Evolutionary conservation across 2,113 vertebrate species (phyloP).

Genomic region (Narcine bancroftii): DNA sequence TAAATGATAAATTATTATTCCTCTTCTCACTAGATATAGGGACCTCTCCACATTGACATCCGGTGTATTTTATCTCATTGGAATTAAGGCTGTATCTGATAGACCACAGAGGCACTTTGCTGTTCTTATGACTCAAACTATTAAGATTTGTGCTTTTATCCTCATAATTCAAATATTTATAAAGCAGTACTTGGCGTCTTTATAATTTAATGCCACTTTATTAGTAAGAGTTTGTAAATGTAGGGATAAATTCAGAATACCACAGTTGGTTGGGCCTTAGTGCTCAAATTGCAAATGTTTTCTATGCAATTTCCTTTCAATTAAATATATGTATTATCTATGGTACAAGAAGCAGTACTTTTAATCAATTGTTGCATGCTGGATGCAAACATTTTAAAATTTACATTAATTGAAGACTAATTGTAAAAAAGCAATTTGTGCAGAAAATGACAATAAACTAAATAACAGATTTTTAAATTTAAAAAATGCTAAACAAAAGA

Average conservation of each 20-base stretch:
- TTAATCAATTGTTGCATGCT: not conserved
- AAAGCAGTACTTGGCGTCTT: not conserved
- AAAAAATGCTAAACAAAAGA: not conserved
- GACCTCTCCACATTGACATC: not conserved
- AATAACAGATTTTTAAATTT: not conserved
- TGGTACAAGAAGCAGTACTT: not conserved
- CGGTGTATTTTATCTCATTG: constrained; percentile 5
- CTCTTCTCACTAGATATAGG: not conserved
- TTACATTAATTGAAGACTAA: not conserved
- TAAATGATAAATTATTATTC: not conserved
- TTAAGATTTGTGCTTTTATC: constrained; percentile 27
- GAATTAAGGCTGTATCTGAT: not conserved
- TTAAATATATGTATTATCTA: not conserved
- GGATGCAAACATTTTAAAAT: not conserved
- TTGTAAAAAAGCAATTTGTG: not conserved
- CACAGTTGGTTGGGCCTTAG: not conserved
- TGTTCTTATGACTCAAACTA: constrained; percentile 11
- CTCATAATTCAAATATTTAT: constrained; percentile 25
- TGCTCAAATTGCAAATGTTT: not conserved
- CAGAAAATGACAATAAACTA: not conserved
- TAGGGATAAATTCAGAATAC: not conserved
- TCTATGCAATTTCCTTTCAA: not conserved
- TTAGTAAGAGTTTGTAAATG: constrained; percentile 18
- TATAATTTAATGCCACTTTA: constrained; percentile 16
- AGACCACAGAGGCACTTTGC: not conserved